Evolutionary conservation across 2,888 invertebrate genomes (phyloP).

Genomic region (Artemia sp.): DNA sequence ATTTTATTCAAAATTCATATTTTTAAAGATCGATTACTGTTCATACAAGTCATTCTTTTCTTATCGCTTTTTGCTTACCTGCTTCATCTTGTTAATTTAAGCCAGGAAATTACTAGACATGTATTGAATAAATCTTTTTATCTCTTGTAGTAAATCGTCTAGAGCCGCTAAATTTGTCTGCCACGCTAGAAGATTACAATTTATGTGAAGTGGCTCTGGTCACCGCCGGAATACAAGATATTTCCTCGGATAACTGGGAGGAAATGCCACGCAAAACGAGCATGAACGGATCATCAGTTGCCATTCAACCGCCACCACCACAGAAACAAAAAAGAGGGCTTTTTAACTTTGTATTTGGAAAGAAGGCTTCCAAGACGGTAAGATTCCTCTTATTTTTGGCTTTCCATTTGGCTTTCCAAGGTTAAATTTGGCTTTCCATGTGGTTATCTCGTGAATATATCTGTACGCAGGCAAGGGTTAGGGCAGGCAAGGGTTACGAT

Average conservation of each 20-base stretch:
- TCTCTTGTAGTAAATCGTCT: constrained; percentile 40
- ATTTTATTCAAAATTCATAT: too few species aligned
- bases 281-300: not conserved
- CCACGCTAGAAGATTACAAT: constrained; percentile 45
- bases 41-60: too few species aligned
- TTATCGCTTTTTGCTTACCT: too few species aligned
- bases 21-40: too few species aligned
- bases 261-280: constrained; percentile 1
- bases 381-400: not conserved
- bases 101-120: too few species aligned
- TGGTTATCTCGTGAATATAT: too few species aligned
- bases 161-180: constrained; percentile 41
- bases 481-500: too few species aligned
- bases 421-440: too few species aligned
- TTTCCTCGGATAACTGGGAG: not conserved
- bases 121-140: not conserved
- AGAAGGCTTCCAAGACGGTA: not conserved
- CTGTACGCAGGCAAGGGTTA: too few species aligned
- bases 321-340: not conserved
- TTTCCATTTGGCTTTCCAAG: too few species aligned
- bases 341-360: not conserved
- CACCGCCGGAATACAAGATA: constrained; percentile 26
- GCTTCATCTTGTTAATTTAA: too few species aligned
- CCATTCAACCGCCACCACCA: not conserved
- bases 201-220: constrained; percentile 47